phyloP scores from a whole-genome alignment of 2,888 invertebrate species.

The Dasysyrphus albostriatus region DNA sequence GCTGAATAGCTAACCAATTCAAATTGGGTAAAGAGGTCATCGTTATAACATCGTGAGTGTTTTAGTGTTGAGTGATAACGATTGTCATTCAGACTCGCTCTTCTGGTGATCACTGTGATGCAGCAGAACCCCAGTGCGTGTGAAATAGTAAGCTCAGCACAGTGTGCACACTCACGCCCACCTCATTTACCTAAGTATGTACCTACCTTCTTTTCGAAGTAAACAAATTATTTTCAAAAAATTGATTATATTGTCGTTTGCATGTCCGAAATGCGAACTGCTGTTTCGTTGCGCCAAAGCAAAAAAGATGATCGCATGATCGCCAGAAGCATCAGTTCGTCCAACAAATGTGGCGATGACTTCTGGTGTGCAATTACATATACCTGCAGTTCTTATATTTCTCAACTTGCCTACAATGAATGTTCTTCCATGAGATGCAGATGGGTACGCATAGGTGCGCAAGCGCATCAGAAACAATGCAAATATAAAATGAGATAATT shows the following conservation, averaged over 20 bases:
- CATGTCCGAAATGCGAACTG: slow-evolving; percentile 63
- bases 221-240: slow-evolving; percentile 28
- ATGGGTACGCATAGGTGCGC: slow-evolving; percentile 47
- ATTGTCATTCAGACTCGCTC: neutral
- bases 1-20: too few species aligned
- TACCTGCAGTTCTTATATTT: neutral
- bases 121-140: slow-evolving; percentile 36
- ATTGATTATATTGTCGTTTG: slow-evolving; percentile 64
- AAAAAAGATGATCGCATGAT: slow-evolving; percentile 59
- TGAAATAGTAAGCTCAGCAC: slow-evolving; percentile 1
- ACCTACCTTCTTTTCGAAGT: neutral
- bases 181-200: slow-evolving; percentile 2
- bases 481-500: slow-evolving; percentile 63
- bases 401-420: neutral
- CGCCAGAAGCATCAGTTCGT: slow-evolving; percentile 53
- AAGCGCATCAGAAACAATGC: slow-evolving; percentile 59
- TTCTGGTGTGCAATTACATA: slow-evolving; percentile 63
- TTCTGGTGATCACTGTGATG: neutral
- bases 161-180: slow-evolving; percentile 52
- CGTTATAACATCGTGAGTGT: too few species aligned
- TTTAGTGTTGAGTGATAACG: neutral
- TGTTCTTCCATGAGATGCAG: slow-evolving; percentile 8
- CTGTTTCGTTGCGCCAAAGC: slow-evolving; percentile 43
- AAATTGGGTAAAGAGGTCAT: too few species aligned
- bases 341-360: slow-evolving; percentile 61